phyloP scores from a whole-genome alignment of 2,797 vertebrate species.

The Megaceryle alcyon region DNA sequence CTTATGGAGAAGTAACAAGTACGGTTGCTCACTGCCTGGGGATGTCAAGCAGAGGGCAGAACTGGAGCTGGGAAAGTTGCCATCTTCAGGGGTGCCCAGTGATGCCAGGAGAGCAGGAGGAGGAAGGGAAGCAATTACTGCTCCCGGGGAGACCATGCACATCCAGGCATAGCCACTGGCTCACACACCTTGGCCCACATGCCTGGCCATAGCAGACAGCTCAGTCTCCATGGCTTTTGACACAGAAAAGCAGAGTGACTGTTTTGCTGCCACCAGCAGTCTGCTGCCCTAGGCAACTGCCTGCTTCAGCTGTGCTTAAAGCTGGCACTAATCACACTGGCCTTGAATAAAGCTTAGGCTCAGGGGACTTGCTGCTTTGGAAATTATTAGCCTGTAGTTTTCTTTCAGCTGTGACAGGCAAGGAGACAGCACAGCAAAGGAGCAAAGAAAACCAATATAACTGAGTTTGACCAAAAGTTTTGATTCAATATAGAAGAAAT shows the following conservation, averaged over 20 bases:
- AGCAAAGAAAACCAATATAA: not conserved
- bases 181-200: not conserved
- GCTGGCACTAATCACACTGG: not conserved
- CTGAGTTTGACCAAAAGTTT: not conserved
- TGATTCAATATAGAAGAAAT: not conserved
- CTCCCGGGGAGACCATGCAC: not conserved
- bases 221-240: not conserved
- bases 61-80: not conserved
- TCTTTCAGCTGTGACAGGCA: not conserved
- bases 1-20: not conserved
- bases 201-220: not conserved
- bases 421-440: not conserved
- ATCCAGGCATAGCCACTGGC: not conserved
- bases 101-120: not conserved
- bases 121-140: fast-evolving
- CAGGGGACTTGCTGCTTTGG: not conserved
- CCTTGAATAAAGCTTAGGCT: not conserved
- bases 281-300: not conserved
- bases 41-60: not conserved
- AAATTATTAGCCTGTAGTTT: not conserved
- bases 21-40: not conserved
- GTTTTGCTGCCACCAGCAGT: not conserved
- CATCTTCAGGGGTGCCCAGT: not conserved
- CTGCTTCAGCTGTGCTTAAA: not conserved
- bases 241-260: not conserved